Evolutionary conservation across 2,797 vertebrate species (phyloP).

Genomic region (Rhadinocentrus ornatus): DNA sequence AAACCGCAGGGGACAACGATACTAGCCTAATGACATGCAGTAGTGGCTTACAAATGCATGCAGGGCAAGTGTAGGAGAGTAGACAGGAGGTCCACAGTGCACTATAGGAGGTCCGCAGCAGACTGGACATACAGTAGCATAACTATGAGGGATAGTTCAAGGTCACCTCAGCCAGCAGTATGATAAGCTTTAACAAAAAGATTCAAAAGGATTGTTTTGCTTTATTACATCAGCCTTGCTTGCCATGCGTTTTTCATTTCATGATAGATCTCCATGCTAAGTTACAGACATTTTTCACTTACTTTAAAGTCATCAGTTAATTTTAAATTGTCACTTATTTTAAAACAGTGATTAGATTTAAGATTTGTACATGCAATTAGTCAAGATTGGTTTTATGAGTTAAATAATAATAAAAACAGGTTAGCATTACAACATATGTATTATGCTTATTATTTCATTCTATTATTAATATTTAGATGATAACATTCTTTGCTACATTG

Average conservation of each 20-base stretch:
- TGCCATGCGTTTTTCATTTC: neutral
- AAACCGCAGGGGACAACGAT: neutral
- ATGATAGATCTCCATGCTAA: neutral
- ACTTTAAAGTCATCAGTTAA: neutral
- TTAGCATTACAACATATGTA: neutral
- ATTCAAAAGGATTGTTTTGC: neutral
- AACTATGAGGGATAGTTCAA: neutral
- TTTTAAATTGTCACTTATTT: neutral
- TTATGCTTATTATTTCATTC: neutral
- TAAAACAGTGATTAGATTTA: neutral
- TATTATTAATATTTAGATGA: conserved; percentile 8
- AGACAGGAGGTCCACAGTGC: conserved; percentile 1
- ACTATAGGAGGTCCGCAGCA: neutral
- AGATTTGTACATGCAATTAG: neutral
- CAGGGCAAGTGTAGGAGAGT: neutral
- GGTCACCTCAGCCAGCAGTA: neutral
- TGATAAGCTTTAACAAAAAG: neutral
- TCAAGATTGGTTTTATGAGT: neutral
- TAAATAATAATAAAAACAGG: neutral
- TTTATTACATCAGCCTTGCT: neutral
- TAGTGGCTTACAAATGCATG: neutral
- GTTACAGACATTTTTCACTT: too few species aligned
- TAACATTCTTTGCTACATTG: neutral
- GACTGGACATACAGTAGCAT: neutral
- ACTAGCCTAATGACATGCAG: neutral